These are phyloP conservation scores for Onychorhynchus coronatus DNA, from an alignment of 2,113 vertebrate species.

Conservation along the genomic window DNA sequence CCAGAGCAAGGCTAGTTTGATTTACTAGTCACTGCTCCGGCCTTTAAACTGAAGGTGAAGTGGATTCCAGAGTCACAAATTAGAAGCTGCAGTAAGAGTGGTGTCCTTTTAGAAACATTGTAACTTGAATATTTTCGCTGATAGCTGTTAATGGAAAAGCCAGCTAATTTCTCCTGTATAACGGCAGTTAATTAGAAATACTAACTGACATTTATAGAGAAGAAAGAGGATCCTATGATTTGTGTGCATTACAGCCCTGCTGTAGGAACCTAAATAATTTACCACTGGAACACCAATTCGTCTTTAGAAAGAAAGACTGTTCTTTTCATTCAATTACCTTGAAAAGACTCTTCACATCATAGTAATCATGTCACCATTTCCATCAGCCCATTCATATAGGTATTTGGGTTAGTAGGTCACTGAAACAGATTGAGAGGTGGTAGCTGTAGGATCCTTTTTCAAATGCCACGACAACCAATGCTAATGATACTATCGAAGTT, in stretches of 20 bases:
- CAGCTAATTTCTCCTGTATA: background rate
- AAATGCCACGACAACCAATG: constrained; percentile 11
- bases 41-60: background rate
- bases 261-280: background rate
- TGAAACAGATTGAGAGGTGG: constrained; percentile 40
- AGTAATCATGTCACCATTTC: constrained; percentile 19
- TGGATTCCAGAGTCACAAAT: background rate
- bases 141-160: background rate
- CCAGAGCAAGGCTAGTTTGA: background rate
- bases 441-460: constrained; percentile 11
- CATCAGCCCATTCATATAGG: background rate
- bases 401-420: constrained; percentile 59
- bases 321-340: constrained; percentile 33
- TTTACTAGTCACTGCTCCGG: background rate
- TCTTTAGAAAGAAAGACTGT: background rate
- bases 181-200: background rate
- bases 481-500: background rate
- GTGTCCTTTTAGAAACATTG: background rate
- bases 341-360: background rate
- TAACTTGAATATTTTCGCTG: background rate
- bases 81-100: background rate
- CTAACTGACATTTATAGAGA: background rate
- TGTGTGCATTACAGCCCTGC: background rate
- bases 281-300: background rate
- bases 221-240: background rate